Evolutionary conservation across 2,113 vertebrate genomes (phyloP).

Genomic region (Vombatus ursinus): DNA sequence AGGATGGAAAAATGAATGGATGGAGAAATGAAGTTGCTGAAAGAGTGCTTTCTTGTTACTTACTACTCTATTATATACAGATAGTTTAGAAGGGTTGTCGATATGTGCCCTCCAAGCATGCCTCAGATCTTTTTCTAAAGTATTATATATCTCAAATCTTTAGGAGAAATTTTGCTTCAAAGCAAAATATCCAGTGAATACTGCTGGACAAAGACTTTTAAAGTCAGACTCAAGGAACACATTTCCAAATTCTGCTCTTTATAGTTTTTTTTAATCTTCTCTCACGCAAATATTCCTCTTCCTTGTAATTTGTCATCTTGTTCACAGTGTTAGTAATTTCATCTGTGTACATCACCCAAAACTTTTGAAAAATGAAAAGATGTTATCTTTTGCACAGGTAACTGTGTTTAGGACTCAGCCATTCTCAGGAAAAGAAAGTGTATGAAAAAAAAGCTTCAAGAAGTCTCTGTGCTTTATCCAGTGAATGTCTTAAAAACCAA

Average conservation of each 20-base stretch:
- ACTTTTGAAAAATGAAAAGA: not conserved
- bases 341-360: constrained; percentile 5
- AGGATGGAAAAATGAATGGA: not conserved
- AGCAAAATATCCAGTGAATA: constrained; percentile 31
- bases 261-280: not conserved
- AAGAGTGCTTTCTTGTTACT: not conserved
- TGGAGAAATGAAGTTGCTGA: not conserved
- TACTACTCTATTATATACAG: not conserved
- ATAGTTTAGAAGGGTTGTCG: not conserved
- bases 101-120: not conserved
- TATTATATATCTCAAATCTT: constrained; percentile 19
- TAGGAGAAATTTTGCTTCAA: not conserved
- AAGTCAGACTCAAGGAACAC: constrained; percentile 19
- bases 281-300: constrained; percentile 20
- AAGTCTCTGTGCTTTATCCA: constrained; percentile 32
- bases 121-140: constrained; percentile 21
- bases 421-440: constrained; percentile 44
- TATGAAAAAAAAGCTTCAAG: constrained; percentile 22
- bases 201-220: constrained; percentile 11
- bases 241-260: constrained; percentile 33
- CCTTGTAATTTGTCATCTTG: not conserved
- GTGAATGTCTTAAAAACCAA: not conserved
- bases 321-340: constrained; percentile 6
- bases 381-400: not conserved
- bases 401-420: not conserved